Conservation (phyloP, 2,888 invertebrate genomes). For the Mimumesa dahlbomi region DNA sequence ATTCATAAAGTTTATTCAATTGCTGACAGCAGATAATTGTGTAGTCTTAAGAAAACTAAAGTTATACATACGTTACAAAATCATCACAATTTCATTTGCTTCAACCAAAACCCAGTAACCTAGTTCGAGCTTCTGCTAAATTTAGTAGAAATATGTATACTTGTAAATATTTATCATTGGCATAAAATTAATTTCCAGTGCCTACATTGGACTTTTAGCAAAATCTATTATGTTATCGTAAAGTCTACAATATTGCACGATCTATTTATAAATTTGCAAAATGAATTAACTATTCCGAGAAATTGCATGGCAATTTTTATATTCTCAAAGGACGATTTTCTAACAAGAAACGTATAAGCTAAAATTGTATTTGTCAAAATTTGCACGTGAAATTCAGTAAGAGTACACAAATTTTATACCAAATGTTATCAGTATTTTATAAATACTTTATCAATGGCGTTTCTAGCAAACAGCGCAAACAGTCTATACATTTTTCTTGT, state of each 20-base stretch:
- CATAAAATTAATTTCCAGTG: slow-evolving; percentile 28
- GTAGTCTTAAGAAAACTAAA: slow-evolving; percentile 38
- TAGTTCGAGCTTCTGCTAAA: slow-evolving; percentile 29
- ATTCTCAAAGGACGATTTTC: slow-evolving; percentile 13
- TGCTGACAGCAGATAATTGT: slow-evolving; percentile 35
- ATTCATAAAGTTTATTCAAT: slow-evolving; percentile 41
- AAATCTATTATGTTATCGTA: slow-evolving; percentile 28
- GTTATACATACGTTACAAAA: slow-evolving; percentile 33
- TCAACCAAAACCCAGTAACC: slow-evolving; percentile 33
- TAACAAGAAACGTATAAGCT: slow-evolving; percentile 8
- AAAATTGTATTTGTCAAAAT: slow-evolving; percentile 11
- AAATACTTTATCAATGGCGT: slow-evolving; percentile 9
- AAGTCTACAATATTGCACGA: slow-evolving; percentile 27
- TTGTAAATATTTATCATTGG: slow-evolving; percentile 33
- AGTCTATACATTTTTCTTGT: slow-evolving; percentile 16
- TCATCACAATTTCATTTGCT: slow-evolving; percentile 18
- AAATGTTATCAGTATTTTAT: slow-evolving; percentile 10
- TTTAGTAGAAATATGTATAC: slow-evolving; percentile 21
- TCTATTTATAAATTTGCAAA: slow-evolving; percentile 17
- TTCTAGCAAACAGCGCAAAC: slow-evolving; percentile 31
- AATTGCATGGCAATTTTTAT: slow-evolving; percentile 11
- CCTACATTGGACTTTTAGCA: slow-evolving; percentile 14
- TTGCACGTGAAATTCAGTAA: slow-evolving; percentile 18
- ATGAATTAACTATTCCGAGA: slow-evolving; percentile 1
- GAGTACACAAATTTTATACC: slow-evolving; percentile 21